phyloP scores from a whole-genome alignment of 1,140 invertebrate species.

The Drosophila leontia region DNA sequence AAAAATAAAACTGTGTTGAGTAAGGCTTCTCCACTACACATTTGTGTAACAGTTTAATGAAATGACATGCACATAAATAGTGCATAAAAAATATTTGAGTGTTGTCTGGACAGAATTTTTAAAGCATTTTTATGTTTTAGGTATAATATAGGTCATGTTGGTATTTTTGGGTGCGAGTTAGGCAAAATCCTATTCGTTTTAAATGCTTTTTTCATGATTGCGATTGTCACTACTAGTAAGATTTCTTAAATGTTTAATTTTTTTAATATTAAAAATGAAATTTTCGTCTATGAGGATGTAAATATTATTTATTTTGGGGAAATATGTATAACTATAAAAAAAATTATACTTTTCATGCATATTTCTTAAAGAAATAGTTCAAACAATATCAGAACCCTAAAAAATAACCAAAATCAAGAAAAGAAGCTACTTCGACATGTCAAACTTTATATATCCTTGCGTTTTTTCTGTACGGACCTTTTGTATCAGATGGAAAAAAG shows the following conservation, averaged over 20 bases:
- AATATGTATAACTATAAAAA: background rate
- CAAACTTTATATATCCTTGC: no score
- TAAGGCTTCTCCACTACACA: background rate
- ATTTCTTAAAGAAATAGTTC: no score
- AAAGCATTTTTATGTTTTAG: background rate
- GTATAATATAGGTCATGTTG: background rate
- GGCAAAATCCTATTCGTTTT: no score
- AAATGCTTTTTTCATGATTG: background rate
- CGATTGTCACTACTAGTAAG: background rate
- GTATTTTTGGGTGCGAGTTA: background rate
- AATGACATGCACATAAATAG: conserved; percentile 1
- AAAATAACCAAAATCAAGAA: background rate
- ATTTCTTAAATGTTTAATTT: background rate
- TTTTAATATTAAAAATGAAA: no score
- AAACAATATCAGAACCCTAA: no score
- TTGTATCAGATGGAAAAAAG: no score
- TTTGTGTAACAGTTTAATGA: background rate
- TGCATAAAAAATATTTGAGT: background rate
- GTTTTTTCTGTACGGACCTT: no score
- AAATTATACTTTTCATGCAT: no score
- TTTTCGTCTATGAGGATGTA: no score
- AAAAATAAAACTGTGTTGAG: background rate
- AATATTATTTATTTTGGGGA: no score
- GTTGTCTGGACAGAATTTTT: background rate
- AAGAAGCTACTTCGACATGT: no score